Evolutionary conservation across 2,888 invertebrate genomes (phyloP), one percentile per base, ranked within the genome.

Genomic region (Drosophila multiciliata): DNA sequence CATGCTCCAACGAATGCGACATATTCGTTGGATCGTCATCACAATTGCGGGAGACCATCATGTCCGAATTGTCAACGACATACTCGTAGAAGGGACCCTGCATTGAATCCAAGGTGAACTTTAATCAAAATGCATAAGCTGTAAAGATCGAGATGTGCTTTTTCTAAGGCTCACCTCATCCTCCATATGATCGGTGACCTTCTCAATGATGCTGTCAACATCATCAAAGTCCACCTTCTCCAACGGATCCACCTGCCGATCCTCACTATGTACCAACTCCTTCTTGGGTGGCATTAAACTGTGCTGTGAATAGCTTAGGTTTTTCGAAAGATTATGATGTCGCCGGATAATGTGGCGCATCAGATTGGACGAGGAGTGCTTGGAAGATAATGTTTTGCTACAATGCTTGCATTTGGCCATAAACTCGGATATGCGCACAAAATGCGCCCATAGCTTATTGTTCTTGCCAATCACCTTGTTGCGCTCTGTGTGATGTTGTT

Each of bases 351-450:
- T 79, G 61, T 89, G 89, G 0, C 89, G 73, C 82, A 89, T 89
- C 23, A 89, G 60, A 67, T 90, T 90, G 15, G 88, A 89, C 33
- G 88, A 86, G 9, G 88, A 83, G 42, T 87, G 84, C 60, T 89
- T 87, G 7, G 83, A 89, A 29, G 90, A 89, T 15, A 89, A 52
- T 6, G 83, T 82, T 67, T 86, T 83, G 58, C 84, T 86, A 33
- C 89, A 90, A 35, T 84, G 86, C 26, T 86, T 90, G 58, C 89
- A 89, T 38, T 78, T 84, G 53, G 90, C 89, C 74, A 83, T 80
- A 49, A 81, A 84, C 54, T 89, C 90, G 0, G 88, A 83, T 23
- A 90, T 89, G 29, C 85, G 85, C 11, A 84, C 70, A 45, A 86
- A 86, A 40, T 86, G 85, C 26, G 84, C 87, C 85, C 85, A 86